Evolutionary conservation across 2,797 vertebrate species (phyloP), one percentile per base, ranked within the genome.

Genomic region (Cirrhinus mrigala): DNA sequence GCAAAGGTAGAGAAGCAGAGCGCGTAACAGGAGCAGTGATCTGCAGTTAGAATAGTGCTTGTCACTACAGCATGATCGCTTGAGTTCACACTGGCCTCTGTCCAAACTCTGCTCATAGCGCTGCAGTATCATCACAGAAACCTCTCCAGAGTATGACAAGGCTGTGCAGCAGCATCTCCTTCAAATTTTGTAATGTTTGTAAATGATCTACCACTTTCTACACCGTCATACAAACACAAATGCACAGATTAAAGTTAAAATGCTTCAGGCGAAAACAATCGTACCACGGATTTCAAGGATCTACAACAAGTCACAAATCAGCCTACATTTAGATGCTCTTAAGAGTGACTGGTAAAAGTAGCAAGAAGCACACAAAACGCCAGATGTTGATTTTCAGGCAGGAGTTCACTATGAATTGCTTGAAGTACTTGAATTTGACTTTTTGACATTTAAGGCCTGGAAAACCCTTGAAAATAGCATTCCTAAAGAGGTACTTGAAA

Each of bases 51-150:
- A 79, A 79, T 70, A 54, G 22, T 2, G 11, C 24, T 70, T 56
- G 48, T 71, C 50, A 79, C 54, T 85, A 37, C 40, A 79, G 76
- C 62, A 44, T 74, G 37, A 44, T 66, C 54, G 73, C 73, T 62
- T 66, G 11, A 24, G 48, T 66, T 77, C 33, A 76, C 56, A 64
- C 62, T 56, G 66, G 37, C 50, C 20, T 64, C 58, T n/a, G 44
- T 83, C 52, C 68, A 73, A 73, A 54, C 68, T 29, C 68, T 58
- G 54, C 54, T 79, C 62, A 16, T 12, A 64, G 62, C 29, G 12
- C 79, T 74, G 44, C 44, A 37, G 27, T 9, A 83, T 84, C 64
- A 78, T 27, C 46, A n/a, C 10, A 27, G 60, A 77, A 66, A 68
- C 29, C 22, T 76, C 20, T 58, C 16, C 16, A 56, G 24, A 79